Evolutionary conservation across 1,140 invertebrate species (phyloP), one percentile per base, ranked within the genome.

Genomic region (Hypsibius dujardini): DNA sequence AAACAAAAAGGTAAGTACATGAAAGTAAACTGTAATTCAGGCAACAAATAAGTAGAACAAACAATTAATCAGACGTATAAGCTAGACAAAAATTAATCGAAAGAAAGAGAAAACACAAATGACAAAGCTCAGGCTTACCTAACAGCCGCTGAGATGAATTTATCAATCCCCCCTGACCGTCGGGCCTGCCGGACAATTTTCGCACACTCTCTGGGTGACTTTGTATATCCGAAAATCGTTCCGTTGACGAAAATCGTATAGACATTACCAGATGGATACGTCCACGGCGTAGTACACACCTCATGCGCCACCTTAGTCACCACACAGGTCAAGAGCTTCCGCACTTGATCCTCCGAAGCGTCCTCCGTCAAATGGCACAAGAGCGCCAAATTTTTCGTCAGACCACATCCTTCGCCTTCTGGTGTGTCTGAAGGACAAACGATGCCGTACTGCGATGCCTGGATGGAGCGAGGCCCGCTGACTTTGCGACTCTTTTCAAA

Each of bases 401-500:
- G 82, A 75, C 96, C 96, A 80, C 96, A 99, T 69, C 90, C 88
- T 79, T 96, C 95, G 77, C 96, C 96, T 86, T 99, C 96, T 59
- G 96, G 96, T 1, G 96, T 99, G 79, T 99, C 96, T 50, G 91
- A 92, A 0, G 95, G 95, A 82, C 96, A 94, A 12, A 95, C 76
- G 89, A 98, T 94, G 28, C 95, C 95, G 92, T 92, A 98, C 78
- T 99, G 96, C 3, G 93, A 97, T 0, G 92, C 87, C 77, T 99
- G 96, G 14, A 99, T 81, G 0, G 95, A 97, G 70, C 96, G 83
- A 0, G 95, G 95, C 1, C 96, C 96, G 40, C 92, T 95, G 0
- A 98, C 95, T 84, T 99, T 98, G 42, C 95, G 82, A 0, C 94
- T 95, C 79, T 98, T 98, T 77, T 98, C 96, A 83, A 98, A 99